Evolutionary conservation across 2,888 invertebrate species (phyloP), one percentile per base, ranked within the genome.

Genomic region (Coenonympha glycerion): DNA sequence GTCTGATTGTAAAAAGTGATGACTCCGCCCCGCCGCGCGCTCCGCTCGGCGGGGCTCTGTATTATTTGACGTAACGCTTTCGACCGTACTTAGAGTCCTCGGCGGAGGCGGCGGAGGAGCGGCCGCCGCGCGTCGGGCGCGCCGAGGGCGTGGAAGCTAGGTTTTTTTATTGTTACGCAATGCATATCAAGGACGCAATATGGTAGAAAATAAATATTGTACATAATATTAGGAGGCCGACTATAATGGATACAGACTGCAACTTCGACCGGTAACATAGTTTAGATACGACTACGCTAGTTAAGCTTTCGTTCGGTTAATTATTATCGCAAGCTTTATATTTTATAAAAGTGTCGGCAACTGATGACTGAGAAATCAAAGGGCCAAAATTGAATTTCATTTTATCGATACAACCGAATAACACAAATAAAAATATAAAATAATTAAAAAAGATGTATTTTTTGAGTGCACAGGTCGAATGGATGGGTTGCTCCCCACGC

Each of bases 161-260:
- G 79, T 84, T 85, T 85, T 85, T 85, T 85, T 86, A 85, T 86
- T 86, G 87, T 86, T 86, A 85, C 87, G 87, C 87, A 78, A 87
- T 86, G 87, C 87, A 86, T 87, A 87, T 87, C 87, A 85, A 79
- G 83, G 77, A 87, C 87, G 87, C 87, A 87, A 87, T 87, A 87
- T 86, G 87, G 79, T 87, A 87, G 87, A 74, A 80, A 86, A 86
- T 87, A 86, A 86, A 87, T 86, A 84, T 80, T 87, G 86, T 87
- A 87, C 71, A 86, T 87, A 86, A 77, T 69, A 21, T 76, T 83
- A 82, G 80, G 76, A 71, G 76, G 76, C 75, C 69, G 77, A 82
- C 75, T 79, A 78, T 79, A 79, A 78, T 74, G 73, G 73, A 79
- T 79, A 82, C 85, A 79, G 86, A 86, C 86, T 84, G 86, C 79